phyloP scores from a whole-genome alignment of 2,888 invertebrate species.

The Yponomeuta evonymella region DNA sequence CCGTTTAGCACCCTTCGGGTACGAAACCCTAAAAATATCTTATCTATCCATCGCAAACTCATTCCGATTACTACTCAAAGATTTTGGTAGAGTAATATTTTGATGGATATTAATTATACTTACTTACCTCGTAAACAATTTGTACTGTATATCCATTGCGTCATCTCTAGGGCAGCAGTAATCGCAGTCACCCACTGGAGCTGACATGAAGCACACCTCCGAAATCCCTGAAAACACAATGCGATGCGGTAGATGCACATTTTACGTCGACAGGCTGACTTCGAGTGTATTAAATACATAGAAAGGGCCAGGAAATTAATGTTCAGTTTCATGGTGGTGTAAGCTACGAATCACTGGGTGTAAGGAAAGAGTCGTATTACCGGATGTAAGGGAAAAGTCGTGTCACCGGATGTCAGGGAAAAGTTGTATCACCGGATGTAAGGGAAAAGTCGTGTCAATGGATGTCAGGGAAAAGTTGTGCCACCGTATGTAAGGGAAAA shows the following conservation, averaged over 20 bases:
- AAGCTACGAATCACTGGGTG: background rate
- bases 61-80: too few relatives aligned
- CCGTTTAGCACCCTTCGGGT: too few relatives aligned
- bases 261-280: background rate
- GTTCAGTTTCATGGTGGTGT: background rate
- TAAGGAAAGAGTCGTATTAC: background rate
- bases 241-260: background rate
- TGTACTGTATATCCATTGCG: conserved; percentile 10
- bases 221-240: conserved; percentile 29
- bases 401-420: background rate
- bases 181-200: conserved; percentile 11
- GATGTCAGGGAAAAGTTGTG: background rate
- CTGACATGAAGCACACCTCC: conserved; percentile 14
- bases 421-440: background rate
- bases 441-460: background rate
- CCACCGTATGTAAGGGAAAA: too few relatives aligned
- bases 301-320: background rate
- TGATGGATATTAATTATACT: too few relatives aligned
- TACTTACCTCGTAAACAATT: conserved; percentile 19
- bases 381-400: background rate
- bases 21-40: too few relatives aligned
- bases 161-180: conserved; percentile 13
- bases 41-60: too few relatives aligned
- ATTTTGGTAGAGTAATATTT: too few relatives aligned
- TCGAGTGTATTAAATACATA: background rate